phyloP scores from a whole-genome alignment of 2,888 invertebrate genomes.

The Clostera curtula region DNA sequence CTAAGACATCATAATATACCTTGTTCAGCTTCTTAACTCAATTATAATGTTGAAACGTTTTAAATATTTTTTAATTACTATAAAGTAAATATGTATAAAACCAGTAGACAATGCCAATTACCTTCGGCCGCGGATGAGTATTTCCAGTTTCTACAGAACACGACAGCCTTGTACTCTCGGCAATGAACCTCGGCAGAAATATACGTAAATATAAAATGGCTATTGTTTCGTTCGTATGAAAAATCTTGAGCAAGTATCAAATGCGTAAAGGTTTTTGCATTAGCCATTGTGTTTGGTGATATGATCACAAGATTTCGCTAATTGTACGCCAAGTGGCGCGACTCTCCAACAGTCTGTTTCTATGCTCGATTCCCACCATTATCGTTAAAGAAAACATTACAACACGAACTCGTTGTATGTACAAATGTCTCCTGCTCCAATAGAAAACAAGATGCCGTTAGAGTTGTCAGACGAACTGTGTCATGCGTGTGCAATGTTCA shows the following conservation, averaged over 20 bases:
- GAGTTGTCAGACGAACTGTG: too few relatives aligned
- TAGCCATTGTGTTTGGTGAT: constrained; percentile 32
- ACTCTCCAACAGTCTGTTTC: constrained; percentile 32
- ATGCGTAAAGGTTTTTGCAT: constrained; percentile 26
- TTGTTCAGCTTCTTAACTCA: too few relatives aligned
- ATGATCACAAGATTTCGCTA: constrained; percentile 45
- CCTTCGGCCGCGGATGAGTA: constrained; percentile 21
- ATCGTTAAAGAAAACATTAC: constrained; percentile 22
- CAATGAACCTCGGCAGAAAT: constrained; percentile 35
- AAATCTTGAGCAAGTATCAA: constrained; percentile 15
- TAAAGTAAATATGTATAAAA: constrained; percentile 9
- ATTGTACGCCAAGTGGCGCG: constrained; percentile 29
- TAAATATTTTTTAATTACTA: neutral
- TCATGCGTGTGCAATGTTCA: too few relatives aligned
- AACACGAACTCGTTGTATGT: constrained; percentile 17
- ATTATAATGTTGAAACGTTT: neutral
- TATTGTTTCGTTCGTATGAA: constrained; percentile 28
- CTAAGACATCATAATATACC: too few relatives aligned
- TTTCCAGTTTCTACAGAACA: constrained; percentile 29
- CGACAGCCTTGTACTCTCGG: constrained; percentile 37
- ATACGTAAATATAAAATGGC: constrained; percentile 22
- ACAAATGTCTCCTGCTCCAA: constrained; percentile 13
- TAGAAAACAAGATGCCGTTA: constrained; percentile 13
- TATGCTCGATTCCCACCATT: constrained; percentile 44
- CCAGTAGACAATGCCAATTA: constrained; percentile 25